A percentile compares a stretch with the other conserved stretches of the same genome.
phyloP scores from a whole-genome alignment of 2,113 vertebrate genomes.

The Trochalopteron elliotii region DNA sequence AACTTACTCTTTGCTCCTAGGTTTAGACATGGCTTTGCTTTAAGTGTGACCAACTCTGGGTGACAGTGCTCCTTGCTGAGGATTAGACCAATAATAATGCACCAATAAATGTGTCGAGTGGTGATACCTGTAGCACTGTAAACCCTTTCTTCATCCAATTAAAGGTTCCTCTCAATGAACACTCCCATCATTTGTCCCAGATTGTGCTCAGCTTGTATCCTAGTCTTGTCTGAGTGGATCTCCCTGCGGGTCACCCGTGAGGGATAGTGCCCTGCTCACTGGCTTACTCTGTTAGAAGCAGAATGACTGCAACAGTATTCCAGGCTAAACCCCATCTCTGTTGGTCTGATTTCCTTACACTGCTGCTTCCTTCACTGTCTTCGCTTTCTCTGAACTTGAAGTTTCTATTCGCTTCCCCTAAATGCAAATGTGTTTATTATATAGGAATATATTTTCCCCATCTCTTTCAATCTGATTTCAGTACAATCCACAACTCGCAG shows the following conservation, averaged over 20 bases:
- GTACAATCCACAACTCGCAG: neutral
- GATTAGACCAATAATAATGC: neutral
- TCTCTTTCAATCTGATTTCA: neutral
- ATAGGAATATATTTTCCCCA: neutral
- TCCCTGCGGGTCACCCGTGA: neutral
- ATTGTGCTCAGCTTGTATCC: constrained; percentile 41
- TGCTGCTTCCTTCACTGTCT: neutral
- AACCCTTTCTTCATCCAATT: neutral
- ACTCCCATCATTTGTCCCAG: constrained; percentile 3
- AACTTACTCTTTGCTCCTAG: constrained; percentile 10
- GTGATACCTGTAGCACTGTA: constrained; percentile 34
- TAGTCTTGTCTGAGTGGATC: constrained; percentile 23
- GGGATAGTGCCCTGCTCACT: neutral
- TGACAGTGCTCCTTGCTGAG: constrained; percentile 34
- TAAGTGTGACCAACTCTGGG: neutral
- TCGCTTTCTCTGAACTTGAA: constrained; percentile 2
- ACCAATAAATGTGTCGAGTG: neutral
- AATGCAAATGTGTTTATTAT: neutral
- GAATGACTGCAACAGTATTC: constrained; percentile 19
- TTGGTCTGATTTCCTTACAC: neutral
- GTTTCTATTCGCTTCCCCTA: neutral
- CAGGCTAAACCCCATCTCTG: neutral
- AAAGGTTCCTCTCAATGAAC: constrained; percentile 21
- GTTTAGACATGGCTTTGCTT: constrained; percentile 50
- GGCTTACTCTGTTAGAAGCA: constrained; percentile 4